phyloP scores from a whole-genome alignment of 2,888 invertebrate species.

The Dryobota labecula region DNA sequence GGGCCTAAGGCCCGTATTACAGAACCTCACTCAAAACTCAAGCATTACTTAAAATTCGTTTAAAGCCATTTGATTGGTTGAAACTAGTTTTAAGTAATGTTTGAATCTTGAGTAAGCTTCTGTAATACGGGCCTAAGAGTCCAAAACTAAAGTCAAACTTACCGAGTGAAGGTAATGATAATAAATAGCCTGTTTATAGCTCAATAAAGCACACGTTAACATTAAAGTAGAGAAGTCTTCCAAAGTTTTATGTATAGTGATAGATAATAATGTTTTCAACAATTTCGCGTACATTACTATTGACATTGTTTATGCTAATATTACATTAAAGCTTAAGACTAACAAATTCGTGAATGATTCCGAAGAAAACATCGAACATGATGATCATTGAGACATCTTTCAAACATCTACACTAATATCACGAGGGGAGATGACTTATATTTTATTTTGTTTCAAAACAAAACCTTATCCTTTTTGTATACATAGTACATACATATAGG shows the following conservation, averaged over 20 bases:
- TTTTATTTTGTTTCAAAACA: conserved; percentile 65
- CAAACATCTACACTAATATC: conserved; percentile 86
- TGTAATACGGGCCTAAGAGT: no score
- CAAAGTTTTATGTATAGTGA: conserved; percentile 47
- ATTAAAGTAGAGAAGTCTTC: conserved; percentile 61
- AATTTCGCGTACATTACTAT: conserved; percentile 52
- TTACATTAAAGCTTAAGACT: conserved; percentile 84
- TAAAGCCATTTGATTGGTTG: no score
- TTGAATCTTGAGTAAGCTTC: no score
- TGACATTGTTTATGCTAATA: conserved; percentile 60
- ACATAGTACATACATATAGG: conserved; percentile 53
- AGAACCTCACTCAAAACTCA: no score
- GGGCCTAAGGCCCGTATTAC: no score
- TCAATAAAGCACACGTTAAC: conserved; percentile 71
- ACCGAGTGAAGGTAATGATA: conserved; percentile 20
- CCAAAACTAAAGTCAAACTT: conserved; percentile 44
- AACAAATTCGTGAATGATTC: conserved; percentile 85
- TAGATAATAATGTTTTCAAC: conserved; percentile 36
- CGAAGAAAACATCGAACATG: conserved; percentile 75
- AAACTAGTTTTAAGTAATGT: no score
- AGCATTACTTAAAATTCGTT: no score
- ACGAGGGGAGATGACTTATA: conserved; percentile 82
- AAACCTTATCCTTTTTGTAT: conserved; percentile 60
- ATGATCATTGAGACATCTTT: conserved; percentile 71
- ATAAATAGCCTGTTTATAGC: conserved; percentile 55